Evolutionary conservation across 1,140 invertebrate species (phyloP), one percentile per base, ranked within the genome.

Genomic region (Leptopilina boulardi): DNA sequence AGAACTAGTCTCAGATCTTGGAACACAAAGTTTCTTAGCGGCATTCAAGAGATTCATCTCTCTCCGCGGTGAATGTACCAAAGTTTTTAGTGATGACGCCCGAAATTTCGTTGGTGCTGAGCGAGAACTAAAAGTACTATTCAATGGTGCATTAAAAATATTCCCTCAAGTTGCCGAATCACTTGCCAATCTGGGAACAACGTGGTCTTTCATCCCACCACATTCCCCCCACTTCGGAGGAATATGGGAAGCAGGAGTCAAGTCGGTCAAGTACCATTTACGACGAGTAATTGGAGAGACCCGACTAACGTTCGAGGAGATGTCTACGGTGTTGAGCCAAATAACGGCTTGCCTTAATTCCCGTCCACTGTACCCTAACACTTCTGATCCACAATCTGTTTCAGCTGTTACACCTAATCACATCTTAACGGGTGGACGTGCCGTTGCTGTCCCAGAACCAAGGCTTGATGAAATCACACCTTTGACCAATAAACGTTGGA

Each of bases 51-150:
- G 5, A 81, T 89, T 11, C 70, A 77, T 8, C 59, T 88, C 13
- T 8, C 23, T 85, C 15, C 66, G 87, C 47, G 86, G 87, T 8
- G 21, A 76, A 0, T 73, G 83, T 0, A 41, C 70, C 1, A 3
- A 78, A 8, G 73, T 90, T 23, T 83, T 82, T 18, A 87, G 79
- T 6, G 91, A 90, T 51, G 84, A 84, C 59, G 87, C 86, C 0
- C 89, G 86, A 0, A 85, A 71, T 0, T 83, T 83, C 18, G 34
- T 66, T 1, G 80, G 83, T 0, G 80, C 77, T 0, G 21, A 87
- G 54, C 77, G 84, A 38, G 66, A 82, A 38, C 11, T 80, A 11
- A 19, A 13, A 0, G 10, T 0, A 13, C 72, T 71, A 0, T 73
- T 34, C 34, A 18, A 8, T 8, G 34, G 6, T 10, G 26, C 15